Percentiles rank a stretch among this genome's conserved stretches.
These are phyloP conservation scores for Pseudonaja textilis DNA, from an alignment of 2,113 vertebrate species.

Conservation along the genomic window DNA sequence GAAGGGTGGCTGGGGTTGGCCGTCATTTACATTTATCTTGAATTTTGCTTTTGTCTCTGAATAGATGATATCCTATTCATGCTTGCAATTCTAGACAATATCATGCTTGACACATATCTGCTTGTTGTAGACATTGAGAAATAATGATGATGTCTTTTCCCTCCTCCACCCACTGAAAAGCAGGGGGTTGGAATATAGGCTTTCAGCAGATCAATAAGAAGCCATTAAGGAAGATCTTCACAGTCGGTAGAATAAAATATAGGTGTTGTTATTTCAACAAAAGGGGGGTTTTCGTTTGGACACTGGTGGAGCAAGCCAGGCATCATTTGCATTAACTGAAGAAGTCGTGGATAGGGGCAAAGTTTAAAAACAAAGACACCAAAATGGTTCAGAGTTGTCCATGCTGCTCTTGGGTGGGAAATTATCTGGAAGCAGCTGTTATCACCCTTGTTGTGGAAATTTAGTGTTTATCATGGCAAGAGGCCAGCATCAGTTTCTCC, in stretches of 20 bases:
- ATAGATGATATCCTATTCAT: not conserved
- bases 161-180: not conserved
- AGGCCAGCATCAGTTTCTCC: not conserved
- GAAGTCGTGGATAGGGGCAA: not conserved
- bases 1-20: not conserved
- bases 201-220: not conserved
- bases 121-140: not conserved
- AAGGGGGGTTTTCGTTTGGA: not conserved
- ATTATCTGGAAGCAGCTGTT: slow-evolving; percentile 13
- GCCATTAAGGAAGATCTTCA: not conserved
- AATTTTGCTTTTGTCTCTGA: not conserved
- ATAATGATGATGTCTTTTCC: not conserved
- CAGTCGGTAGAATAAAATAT: not conserved
- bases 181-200: not conserved
- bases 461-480: slow-evolving; percentile 12
- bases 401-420: not conserved
- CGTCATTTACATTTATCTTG: not conserved
- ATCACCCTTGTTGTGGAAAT: slow-evolving; percentile 1
- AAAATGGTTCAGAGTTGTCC: slow-evolving; percentile 3
- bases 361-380: not conserved
- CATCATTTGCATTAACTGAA: no score
- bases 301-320: not conserved
- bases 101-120: not conserved
- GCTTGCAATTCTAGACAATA: not conserved
- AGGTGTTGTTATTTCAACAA: not conserved